Evolutionary conservation across 2,113 vertebrate species (phyloP).

Genomic region (Dicerorhinus sumatrensis): DNA sequence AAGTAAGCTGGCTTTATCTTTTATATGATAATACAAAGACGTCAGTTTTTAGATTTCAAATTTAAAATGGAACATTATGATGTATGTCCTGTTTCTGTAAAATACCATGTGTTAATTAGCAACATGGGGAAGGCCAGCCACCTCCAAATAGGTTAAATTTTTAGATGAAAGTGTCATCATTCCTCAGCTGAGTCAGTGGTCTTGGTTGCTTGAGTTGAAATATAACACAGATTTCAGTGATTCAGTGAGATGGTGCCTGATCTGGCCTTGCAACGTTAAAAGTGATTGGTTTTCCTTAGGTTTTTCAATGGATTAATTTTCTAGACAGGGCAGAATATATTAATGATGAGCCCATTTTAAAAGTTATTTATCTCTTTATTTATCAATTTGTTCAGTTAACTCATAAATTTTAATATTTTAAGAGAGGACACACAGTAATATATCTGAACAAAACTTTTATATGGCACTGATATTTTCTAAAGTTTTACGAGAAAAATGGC

Average conservation of each 20-base stretch:
- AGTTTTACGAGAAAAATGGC: slow-evolving; percentile 27
- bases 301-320: slow-evolving; percentile 43
- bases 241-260: slow-evolving; percentile 68
- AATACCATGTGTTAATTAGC: not conserved
- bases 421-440: not conserved
- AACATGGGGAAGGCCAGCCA: not conserved
- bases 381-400: not conserved
- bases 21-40: not conserved
- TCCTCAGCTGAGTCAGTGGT: slow-evolving; percentile 68
- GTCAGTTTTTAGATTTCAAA: slow-evolving; percentile 21
- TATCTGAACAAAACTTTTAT: slow-evolving; percentile 17
- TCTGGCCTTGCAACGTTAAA: slow-evolving; percentile 68
- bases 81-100: not conserved
- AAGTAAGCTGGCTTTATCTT: not conserved
- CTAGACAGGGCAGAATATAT: not conserved
- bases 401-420: slow-evolving; percentile 50
- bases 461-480: not conserved
- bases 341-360: not conserved
- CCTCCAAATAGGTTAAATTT: slow-evolving; percentile 75
- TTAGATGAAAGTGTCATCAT: slow-evolving; percentile 76
- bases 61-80: not conserved
- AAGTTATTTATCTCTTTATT: not conserved
- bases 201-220: slow-evolving; percentile 80
- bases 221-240: slow-evolving; percentile 72
- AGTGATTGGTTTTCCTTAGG: slow-evolving; percentile 41